Base-by-base conservation (phyloP, 2,113 vertebrate species). In the Hoplias malabaricus region DNA sequence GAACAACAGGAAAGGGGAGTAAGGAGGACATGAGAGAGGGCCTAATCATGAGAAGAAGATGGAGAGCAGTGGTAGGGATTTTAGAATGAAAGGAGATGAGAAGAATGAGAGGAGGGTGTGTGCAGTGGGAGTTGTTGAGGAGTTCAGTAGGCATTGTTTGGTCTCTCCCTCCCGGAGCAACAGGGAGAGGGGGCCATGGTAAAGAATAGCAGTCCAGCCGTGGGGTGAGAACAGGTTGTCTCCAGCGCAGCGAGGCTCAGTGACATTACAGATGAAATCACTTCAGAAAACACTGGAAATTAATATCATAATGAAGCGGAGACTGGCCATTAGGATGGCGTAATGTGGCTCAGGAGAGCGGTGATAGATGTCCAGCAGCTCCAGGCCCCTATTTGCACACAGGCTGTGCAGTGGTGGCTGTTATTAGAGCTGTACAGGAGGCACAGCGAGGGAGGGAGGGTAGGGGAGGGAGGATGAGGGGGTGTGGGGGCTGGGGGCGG, bases 301-400 rank as follows among this genome's bases (percentile, higher is more conserved):
- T 96, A 97, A 99, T 98, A 96, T 93, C 95, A 94, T 98, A 98
- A 97, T 96, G 95, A 95, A 95, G 95, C 93, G 88, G 85, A 80
- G 90, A 94, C 93, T 93, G 92, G 92, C 96, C 93, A 98, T 98
- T 98, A 98, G 94, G 92, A 93, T 93, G 90, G 94, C 92, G 93
- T 96, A 96, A 97, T 96, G 94, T 94, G 93, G 93, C 96, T 96
- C 94, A 94, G 90, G 95, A 95, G 96, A 94, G 92, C 90, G 90
- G 89, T 94, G 95, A 98, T 96, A 94, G 94, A 98, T 97, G 94
- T 93, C 94, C 94, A 85, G 94, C 91, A 92, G 93, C 94, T 94
- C 91, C 85, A 92, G 94, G 93, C 91, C 93, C 94, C 96, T 96
- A 94, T 98, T 97, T 97, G 95, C 91, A 91, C 93, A 92, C 91